A percentile compares a stretch with the other conserved stretches of the same genome.
Conservation (phyloP, 2,797 vertebrate species). For the Sparus aurata region DNA sequence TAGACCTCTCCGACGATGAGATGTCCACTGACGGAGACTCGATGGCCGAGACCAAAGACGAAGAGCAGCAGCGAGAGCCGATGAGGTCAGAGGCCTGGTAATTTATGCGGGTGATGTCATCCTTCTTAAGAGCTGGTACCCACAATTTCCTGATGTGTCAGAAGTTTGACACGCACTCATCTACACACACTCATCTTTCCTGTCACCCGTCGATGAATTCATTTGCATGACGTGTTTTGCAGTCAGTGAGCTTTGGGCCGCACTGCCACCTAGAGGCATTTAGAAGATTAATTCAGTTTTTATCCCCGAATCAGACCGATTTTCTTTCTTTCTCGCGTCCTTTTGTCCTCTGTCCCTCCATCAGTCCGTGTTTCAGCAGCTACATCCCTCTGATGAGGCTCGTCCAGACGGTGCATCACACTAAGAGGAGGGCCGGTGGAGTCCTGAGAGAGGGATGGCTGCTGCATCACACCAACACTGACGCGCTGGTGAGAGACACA, state of each 20-base stretch:
- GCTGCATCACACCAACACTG: slow-evolving; percentile 82
- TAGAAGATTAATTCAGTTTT: neutral
- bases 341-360: neutral
- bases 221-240: neutral
- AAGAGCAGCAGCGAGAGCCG: slow-evolving; percentile 22
- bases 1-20: slow-evolving; percentile 64
- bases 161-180: neutral
- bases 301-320: neutral
- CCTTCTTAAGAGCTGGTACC: neutral
- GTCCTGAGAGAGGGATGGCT: slow-evolving; percentile 85
- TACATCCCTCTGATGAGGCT: slow-evolving; percentile 88
- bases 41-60: slow-evolving; percentile 19
- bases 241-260: neutral
- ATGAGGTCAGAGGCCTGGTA: slow-evolving; percentile 71
- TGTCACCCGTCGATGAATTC: neutral
- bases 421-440: slow-evolving; percentile 73
- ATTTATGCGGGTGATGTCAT: slow-evolving; percentile 17
- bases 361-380: slow-evolving; percentile 84
- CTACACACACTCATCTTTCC: neutral
- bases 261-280: slow-evolving; percentile 38
- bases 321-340: neutral
- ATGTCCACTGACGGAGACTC: slow-evolving; percentile 57
- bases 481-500: slow-evolving; percentile 78
- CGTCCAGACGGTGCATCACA: slow-evolving; percentile 84
- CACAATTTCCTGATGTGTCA: neutral